Percentiles rank a stretch among this genome's conserved stretches.
Evolutionary conservation across 2,113 vertebrate species (phyloP).

Genomic region (Caretta caretta): DNA sequence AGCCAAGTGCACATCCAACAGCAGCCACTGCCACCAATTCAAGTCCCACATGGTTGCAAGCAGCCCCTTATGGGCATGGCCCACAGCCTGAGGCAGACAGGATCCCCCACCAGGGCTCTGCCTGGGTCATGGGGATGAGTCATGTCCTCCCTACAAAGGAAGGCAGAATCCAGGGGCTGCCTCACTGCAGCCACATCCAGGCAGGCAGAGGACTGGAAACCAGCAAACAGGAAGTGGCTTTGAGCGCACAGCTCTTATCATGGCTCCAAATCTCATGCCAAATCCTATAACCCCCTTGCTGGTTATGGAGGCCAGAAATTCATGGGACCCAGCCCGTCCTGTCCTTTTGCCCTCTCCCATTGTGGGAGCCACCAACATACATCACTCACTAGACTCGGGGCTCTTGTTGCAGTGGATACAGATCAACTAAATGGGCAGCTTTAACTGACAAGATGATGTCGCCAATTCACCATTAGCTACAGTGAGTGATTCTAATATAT

Average conservation of each 20-base stretch:
- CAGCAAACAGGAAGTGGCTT: neutral
- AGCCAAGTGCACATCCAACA: neutral
- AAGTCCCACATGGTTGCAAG: neutral
- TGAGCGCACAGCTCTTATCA: neutral
- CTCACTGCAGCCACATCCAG: neutral
- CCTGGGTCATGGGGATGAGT: neutral
- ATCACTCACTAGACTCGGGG: neutral
- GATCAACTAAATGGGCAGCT: accelerated
- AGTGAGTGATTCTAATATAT: neutral
- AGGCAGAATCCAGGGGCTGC: neutral
- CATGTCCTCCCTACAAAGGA: neutral
- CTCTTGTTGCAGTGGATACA: neutral
- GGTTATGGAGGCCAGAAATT: neutral
- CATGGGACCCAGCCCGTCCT: neutral
- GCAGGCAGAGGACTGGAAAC: neutral
- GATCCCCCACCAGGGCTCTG: neutral
- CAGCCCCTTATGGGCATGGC: too few relatives aligned
- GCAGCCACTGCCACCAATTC: neutral
- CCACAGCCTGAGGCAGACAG: neutral
- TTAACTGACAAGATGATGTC: neutral
- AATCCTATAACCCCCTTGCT: neutral
- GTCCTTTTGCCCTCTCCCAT: neutral
- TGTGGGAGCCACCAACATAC: neutral
- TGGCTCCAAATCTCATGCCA: neutral
- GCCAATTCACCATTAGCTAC: neutral